A percentile compares a stretch with the other conserved stretches of the same genome.
These are phyloP conservation scores for Drosophila guanche DNA, from an alignment of 1,140 invertebrate genomes.

Conservation along the genomic window DNA sequence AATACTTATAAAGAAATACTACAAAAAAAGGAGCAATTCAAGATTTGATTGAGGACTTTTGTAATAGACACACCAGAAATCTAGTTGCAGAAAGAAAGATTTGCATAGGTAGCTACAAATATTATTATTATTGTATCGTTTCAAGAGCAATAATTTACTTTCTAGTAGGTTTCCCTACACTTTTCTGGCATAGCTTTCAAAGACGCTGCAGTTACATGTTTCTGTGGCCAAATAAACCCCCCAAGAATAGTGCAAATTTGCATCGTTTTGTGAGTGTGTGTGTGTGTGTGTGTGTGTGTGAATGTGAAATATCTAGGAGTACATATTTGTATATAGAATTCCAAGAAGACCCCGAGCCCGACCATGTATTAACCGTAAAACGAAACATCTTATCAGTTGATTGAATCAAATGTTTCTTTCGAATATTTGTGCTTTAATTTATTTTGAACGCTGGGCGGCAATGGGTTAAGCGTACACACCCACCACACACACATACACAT, in stretches of 20 bases:
- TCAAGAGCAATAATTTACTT: too few relatives aligned
- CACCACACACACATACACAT: slow-evolving; percentile 13
- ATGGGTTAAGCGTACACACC: slow-evolving; percentile 48
- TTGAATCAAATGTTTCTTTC: slow-evolving; percentile 17
- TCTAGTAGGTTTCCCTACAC: too few relatives aligned
- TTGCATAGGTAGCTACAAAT: neutral
- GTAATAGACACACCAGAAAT: neutral
- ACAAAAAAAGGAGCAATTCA: slow-evolving; percentile 67
- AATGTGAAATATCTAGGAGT: neutral
- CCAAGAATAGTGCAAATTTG: too few relatives aligned
- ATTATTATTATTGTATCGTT: neutral
- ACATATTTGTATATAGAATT: neutral
- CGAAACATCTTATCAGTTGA: slow-evolving; percentile 25
- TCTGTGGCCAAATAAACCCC: too few relatives aligned
- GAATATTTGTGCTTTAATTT: slow-evolving; percentile 16
- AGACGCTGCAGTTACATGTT: too few relatives aligned
- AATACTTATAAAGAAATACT: slow-evolving; percentile 44
- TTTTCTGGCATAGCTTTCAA: too few relatives aligned
- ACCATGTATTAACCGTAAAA: neutral
- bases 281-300: neutral
- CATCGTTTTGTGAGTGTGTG: neutral
- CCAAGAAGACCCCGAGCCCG: slow-evolving; percentile 1
- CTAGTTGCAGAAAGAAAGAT: neutral
- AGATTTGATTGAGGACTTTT: slow-evolving; percentile 6
- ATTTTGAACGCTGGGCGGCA: slow-evolving; percentile 76